These are phyloP conservation scores for Buteo buteo DNA, from an alignment of 2,113 vertebrate species.

Conservation along the genomic window DNA sequence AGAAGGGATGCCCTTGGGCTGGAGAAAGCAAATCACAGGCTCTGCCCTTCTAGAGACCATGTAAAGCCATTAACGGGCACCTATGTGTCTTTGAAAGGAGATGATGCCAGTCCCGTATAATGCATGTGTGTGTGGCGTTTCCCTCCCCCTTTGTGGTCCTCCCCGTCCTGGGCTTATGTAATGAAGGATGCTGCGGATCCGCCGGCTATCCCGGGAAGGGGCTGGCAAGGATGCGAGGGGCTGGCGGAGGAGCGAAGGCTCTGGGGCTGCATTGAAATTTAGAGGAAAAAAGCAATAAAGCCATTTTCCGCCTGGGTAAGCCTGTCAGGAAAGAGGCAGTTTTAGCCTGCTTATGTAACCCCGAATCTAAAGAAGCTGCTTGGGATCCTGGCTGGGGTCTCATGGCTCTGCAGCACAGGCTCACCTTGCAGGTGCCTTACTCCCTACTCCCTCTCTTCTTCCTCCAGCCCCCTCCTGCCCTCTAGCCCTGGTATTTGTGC, in stretches of 20 bases:
- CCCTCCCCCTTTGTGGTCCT: background rate
- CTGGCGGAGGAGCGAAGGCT: background rate
- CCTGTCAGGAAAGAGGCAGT: background rate
- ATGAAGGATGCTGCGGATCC: background rate
- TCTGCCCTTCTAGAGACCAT: background rate
- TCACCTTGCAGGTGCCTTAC: background rate
- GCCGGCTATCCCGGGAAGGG: background rate
- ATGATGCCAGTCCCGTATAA: rapidly evolving
- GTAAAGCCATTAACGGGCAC: background rate
- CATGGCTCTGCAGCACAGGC: background rate
- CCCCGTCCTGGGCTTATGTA: background rate
- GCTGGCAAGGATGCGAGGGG: background rate
- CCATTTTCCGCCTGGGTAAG: constrained; percentile 28
- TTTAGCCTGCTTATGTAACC: constrained; percentile 37
- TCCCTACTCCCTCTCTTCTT: background rate
- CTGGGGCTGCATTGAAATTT: constrained; percentile 18
- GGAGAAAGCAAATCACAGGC: background rate
- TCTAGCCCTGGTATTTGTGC: background rate
- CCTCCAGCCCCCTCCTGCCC: background rate
- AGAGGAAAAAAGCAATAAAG: constrained; percentile 24
- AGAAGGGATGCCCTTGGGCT: background rate
- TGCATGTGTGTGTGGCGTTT: background rate
- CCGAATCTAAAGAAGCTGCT: background rate
- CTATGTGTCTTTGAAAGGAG: background rate
- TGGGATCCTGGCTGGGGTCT: background rate